phyloP scores from a whole-genome alignment of 2,113 vertebrate species.

The Campylomormyrus numenius region DNA sequence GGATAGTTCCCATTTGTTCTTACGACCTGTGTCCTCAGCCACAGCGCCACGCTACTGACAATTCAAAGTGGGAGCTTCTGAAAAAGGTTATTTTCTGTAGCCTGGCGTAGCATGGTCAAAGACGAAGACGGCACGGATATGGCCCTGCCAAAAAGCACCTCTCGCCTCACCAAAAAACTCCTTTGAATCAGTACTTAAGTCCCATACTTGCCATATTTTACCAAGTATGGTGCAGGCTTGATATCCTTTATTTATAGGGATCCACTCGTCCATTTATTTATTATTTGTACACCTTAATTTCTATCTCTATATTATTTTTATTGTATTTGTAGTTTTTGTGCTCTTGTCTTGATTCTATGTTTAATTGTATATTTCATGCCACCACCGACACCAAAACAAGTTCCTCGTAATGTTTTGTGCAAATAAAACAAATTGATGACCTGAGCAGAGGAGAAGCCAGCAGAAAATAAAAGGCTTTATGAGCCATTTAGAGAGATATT shows the following conservation, averaged over 20 bases:
- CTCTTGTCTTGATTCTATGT: neutral
- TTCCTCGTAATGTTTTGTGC: neutral
- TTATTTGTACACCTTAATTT: neutral
- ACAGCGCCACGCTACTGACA: neutral
- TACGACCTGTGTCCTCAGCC: neutral
- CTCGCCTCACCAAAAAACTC: neutral
- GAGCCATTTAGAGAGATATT: neutral
- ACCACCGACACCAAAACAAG: neutral
- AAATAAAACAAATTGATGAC: neutral
- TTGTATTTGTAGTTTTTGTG: neutral
- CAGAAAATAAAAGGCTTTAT: neutral
- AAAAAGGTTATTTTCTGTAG: neutral
- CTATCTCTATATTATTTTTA: neutral
- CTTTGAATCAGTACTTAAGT: neutral
- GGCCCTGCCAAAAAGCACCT: neutral
- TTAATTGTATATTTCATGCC: neutral
- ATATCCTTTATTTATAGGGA: neutral
- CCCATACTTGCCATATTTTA: neutral
- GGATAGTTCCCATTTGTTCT: slow-evolving; percentile 39
- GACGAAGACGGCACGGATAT: neutral
- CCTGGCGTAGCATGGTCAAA: neutral
- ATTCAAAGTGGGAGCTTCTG: neutral
- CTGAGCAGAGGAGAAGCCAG: neutral
- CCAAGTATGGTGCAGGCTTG: neutral
- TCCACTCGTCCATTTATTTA: neutral